phyloP scores from a whole-genome alignment of 2,113 vertebrate genomes.

The Morone saxatilis region DNA sequence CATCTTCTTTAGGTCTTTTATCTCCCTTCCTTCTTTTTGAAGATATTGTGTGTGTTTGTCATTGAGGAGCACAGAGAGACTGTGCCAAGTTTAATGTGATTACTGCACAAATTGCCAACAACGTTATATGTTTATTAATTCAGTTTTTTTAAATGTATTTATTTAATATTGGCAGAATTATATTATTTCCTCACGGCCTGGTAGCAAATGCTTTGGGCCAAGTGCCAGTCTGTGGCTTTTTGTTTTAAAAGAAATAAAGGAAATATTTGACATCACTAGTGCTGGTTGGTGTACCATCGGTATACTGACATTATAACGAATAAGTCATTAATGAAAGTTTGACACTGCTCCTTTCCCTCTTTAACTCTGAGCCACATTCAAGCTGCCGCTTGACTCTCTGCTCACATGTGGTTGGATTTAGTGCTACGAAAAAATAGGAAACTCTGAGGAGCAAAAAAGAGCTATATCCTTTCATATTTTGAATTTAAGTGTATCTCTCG shows the following conservation, averaged over 20 bases:
- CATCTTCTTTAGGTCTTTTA: too few species aligned
- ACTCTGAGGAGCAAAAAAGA: slow-evolving; percentile 75
- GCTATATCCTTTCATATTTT: slow-evolving; percentile 70
- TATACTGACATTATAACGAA: not conserved
- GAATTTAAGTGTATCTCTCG: slow-evolving; percentile 58
- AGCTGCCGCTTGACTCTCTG: slow-evolving; percentile 47
- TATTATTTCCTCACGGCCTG: too few species aligned
- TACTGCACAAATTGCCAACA: too few species aligned
- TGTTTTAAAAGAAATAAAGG: not conserved
- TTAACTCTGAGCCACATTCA: slow-evolving; percentile 59
- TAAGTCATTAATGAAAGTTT: slow-evolving; percentile 5
- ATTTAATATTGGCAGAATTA: too few species aligned
- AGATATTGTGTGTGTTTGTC: too few species aligned
- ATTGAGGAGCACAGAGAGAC: too few species aligned
- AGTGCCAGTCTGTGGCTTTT: not conserved
- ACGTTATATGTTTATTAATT: too few species aligned
- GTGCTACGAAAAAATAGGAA: slow-evolving; percentile 84
- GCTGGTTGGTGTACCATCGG: not conserved
- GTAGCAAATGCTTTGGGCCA: too few species aligned
- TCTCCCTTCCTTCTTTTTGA: too few species aligned
- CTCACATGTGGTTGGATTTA: slow-evolving; percentile 85
- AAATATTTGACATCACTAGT: not conserved
- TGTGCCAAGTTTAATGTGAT: too few species aligned
- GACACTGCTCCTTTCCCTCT: not conserved
- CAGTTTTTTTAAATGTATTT: too few species aligned